These are phyloP conservation scores for Acropternis orthonyx DNA, from an alignment of 2,797 vertebrate species.

Conservation along the genomic window DNA sequence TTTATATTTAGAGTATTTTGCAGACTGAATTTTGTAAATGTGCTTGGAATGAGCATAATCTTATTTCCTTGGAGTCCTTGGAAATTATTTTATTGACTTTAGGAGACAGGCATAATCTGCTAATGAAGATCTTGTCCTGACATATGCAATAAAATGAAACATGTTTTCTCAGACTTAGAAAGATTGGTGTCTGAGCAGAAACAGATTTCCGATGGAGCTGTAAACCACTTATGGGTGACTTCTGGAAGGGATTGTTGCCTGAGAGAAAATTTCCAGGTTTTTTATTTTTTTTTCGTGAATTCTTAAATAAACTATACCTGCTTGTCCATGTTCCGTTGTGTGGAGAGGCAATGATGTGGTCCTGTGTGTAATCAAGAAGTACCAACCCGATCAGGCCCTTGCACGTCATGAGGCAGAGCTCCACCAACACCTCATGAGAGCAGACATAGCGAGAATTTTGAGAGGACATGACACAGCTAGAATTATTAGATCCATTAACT, in stretches of 20 bases:
- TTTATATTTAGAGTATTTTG: neutral
- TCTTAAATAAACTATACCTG: neutral
- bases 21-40: neutral
- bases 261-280: neutral
- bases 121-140: neutral
- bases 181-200: neutral
- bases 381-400: neutral
- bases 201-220: neutral
- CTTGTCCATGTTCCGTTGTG: neutral
- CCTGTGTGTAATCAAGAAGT: neutral
- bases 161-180: neutral
- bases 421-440: neutral
- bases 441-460: neutral
- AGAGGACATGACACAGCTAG: neutral
- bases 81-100: neutral
- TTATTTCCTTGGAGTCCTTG: neutral
- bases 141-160: neutral
- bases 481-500: neutral
- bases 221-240: neutral
- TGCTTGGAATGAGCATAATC: neutral
- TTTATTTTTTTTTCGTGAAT: neutral
- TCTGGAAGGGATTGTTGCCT: neutral
- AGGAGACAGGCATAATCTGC: neutral
- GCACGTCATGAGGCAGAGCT: neutral
- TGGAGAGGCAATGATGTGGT: neutral